These are phyloP conservation scores for Halyomorpha halys DNA, from an alignment of 1,140 invertebrate species.

Conservation along the genomic window DNA sequence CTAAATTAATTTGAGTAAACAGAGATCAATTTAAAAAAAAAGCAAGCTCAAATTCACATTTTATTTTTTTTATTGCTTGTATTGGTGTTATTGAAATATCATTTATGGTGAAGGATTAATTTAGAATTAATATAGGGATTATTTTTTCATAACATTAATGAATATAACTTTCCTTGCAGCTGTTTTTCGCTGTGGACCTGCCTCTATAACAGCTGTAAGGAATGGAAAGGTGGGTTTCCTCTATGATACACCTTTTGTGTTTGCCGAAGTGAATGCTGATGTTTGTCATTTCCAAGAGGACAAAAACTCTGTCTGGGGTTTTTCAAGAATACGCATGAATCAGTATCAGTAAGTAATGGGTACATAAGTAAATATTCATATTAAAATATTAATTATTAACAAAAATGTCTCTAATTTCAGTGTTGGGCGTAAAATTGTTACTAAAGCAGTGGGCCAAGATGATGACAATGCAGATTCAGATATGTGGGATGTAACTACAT, in stretches of 20 bases:
- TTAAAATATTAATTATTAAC: neutral
- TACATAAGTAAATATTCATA: neutral
- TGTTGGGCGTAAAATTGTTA: constrained; percentile 61
- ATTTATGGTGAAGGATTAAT: no score
- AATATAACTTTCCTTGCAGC: constrained; percentile 23
- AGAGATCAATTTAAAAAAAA: no score
- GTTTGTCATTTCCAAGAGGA: constrained; percentile 57
- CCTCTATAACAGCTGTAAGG: constrained; percentile 56
- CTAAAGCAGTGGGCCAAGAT: constrained; percentile 50
- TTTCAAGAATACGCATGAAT: constrained; percentile 47
- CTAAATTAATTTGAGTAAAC: no score
- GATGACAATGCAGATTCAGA: constrained; percentile 50
- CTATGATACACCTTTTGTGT: constrained; percentile 66
- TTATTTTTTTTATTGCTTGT: no score
- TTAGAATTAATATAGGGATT: no score
- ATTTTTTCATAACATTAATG: no score
- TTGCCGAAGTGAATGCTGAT: constrained; percentile 70
- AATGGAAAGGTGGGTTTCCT: constrained; percentile 60
- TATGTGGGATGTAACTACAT: constrained; percentile 52
- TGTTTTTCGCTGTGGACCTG: constrained; percentile 57
- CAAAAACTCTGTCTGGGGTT: constrained; percentile 52
- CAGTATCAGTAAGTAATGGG: constrained; percentile 47
- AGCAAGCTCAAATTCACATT: no score
- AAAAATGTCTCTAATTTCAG: constrained; percentile 36
- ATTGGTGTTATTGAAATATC: no score